phyloP scores from a whole-genome alignment of 2,888 invertebrate species.

The Argyra leucocephala region DNA sequence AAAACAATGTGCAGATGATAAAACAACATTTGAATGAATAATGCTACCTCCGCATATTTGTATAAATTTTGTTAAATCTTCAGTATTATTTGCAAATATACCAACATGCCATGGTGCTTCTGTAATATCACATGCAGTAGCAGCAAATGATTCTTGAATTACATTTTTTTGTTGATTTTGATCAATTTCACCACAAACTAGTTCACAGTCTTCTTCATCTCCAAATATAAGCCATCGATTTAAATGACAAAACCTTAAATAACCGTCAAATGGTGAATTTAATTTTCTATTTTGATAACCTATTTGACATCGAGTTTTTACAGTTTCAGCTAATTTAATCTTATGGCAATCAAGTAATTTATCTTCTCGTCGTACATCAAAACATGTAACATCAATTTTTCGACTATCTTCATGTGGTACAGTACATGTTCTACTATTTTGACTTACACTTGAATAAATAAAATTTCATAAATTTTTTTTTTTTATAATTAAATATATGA shows the following conservation, averaged over 20 bases:
- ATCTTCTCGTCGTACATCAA: background rate
- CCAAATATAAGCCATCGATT: background rate
- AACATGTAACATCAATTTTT: background rate
- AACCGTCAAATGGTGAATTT: background rate
- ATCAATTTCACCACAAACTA: constrained; percentile 30
- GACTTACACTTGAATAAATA: background rate
- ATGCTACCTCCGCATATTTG: constrained; percentile 31
- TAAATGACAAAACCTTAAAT: background rate
- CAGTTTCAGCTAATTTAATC: background rate
- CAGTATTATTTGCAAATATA: constrained; percentile 23
- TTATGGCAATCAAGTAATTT: background rate
- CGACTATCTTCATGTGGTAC: background rate
- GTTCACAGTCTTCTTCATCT: constrained; percentile 24
- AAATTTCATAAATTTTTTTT: background rate
- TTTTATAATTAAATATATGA: no score
- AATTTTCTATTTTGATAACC: background rate
- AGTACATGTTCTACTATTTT: no score
- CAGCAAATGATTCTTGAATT: no score
- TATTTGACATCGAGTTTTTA: background rate
- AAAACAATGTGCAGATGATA: constrained; percentile 30
- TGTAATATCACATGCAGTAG: constrained; percentile 20
- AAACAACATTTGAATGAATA: constrained; percentile 28
- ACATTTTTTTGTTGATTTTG: constrained; percentile 14
- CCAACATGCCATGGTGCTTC: constrained; percentile 34
- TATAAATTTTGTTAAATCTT: constrained; percentile 11